phyloP scores from a whole-genome alignment of 2,888 invertebrate genomes.

The Strigamia transsilvanica region DNA sequence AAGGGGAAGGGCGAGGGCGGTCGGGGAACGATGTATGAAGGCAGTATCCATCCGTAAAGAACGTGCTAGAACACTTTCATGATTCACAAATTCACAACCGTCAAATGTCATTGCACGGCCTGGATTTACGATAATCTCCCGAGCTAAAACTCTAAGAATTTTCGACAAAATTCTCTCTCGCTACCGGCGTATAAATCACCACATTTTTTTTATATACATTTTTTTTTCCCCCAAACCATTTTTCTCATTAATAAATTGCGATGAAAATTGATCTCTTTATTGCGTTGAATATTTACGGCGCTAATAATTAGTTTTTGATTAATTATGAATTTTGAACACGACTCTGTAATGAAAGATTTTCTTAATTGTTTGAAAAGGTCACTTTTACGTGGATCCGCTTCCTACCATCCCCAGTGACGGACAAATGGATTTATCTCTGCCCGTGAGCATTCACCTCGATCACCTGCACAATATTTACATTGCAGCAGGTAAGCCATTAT shows the following conservation, averaged over 20 bases:
- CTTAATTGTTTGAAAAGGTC: slow-evolving; percentile 67
- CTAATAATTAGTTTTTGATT: no score
- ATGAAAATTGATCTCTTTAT: background rate
- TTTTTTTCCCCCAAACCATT: no score
- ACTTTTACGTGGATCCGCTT: slow-evolving; percentile 76
- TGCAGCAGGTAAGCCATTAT: slow-evolving; percentile 70
- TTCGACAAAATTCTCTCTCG: slow-evolving; percentile 7
- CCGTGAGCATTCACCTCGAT: slow-evolving; percentile 67
- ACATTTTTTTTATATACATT: slow-evolving; percentile 58
- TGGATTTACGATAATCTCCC: slow-evolving; percentile 64
- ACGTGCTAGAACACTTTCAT: slow-evolving; percentile 23
- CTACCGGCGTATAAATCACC: background rate
- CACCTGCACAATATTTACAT: slow-evolving; percentile 80
- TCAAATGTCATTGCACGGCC: slow-evolving; percentile 1
- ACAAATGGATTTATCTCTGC: slow-evolving; percentile 62
- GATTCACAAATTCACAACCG: slow-evolving; percentile 34
- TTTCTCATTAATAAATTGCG: no score
- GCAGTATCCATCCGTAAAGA: slow-evolving; percentile 37
- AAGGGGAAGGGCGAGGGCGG: background rate
- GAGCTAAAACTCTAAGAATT: slow-evolving; percentile 59
- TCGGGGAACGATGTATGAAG: background rate
- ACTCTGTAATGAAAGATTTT: background rate
- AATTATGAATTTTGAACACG: background rate
- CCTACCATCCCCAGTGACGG: slow-evolving; percentile 59
- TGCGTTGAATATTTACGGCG: background rate